A percentile compares a stretch with the other conserved stretches of the same genome.
These are phyloP conservation scores for Psammodynastes pulverulentus DNA, from an alignment of 2,113 vertebrate species.

Conservation along the genomic window DNA sequence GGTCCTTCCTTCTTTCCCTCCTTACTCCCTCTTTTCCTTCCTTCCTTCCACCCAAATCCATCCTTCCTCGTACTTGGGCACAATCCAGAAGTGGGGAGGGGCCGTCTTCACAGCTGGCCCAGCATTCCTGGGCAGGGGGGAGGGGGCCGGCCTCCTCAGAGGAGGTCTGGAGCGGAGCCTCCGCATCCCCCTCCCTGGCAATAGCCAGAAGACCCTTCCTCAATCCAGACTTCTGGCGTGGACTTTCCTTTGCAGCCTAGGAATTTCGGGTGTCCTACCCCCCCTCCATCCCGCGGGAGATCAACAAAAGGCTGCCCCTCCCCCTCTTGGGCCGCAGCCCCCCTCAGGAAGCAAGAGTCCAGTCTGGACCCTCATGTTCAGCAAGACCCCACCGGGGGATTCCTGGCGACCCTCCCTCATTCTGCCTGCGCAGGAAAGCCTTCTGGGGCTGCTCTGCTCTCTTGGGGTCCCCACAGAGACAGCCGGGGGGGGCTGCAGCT, in stretches of 20 bases:
- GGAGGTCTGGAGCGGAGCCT: background rate
- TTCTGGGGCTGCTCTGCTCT: too few species aligned
- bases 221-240: background rate
- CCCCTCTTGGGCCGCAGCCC: background rate
- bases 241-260: background rate
- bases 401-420: background rate
- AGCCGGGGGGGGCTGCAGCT: background rate
- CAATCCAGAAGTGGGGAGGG: background rate
- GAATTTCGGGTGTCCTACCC: accelerated
- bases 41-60: too few species aligned
- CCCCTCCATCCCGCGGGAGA: background rate
- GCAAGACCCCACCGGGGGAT: background rate
- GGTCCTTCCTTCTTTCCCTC: too few species aligned
- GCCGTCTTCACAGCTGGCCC: background rate
- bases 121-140: background rate
- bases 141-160: background rate
- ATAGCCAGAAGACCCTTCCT: background rate
- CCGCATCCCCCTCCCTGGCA: background rate
- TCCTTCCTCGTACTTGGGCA: background rate
- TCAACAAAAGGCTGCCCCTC: background rate
- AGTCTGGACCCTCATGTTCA: background rate
- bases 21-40: too few species aligned
- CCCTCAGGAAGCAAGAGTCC: background rate
- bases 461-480: background rate
- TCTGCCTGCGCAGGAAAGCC: background rate